Evolutionary conservation across 2,113 vertebrate genomes (phyloP).

Genomic region (Lucifuga dentata): DNA sequence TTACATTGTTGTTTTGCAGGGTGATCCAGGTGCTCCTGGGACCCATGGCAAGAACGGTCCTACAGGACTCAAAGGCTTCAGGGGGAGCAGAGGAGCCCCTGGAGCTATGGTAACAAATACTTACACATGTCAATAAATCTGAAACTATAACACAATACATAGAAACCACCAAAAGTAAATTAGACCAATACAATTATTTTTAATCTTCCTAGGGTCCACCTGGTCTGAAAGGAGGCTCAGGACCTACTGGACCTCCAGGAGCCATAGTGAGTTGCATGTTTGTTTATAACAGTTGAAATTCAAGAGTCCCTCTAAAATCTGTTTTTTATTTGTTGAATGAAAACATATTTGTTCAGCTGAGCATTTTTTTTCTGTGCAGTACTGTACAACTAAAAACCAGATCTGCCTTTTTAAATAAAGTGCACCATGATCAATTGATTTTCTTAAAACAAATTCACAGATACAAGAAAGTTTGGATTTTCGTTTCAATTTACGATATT

Average conservation of each 20-base stretch:
- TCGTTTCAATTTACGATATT: too few relatives aligned
- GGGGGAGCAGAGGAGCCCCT: slow-evolving; percentile 91
- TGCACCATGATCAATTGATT: too few relatives aligned
- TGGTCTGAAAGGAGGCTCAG: slow-evolving; percentile 94
- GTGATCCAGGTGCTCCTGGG: slow-evolving; percentile 91
- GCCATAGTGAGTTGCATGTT: slow-evolving; percentile 85
- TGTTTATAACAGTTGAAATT: neutral
- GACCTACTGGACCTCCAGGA: slow-evolving; percentile 89
- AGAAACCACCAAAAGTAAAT: neutral
- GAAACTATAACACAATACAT: neutral
- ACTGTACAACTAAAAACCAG: too few relatives aligned
- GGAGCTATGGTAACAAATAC: slow-evolving; percentile 87
- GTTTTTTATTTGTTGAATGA: too few relatives aligned
- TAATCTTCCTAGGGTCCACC: slow-evolving; percentile 85
- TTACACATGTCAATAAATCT: neutral
- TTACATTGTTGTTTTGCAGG: slow-evolving; percentile 77
- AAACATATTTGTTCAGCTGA: slow-evolving; percentile 1
- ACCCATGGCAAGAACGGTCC: slow-evolving; percentile 93
- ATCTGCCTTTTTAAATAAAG: too few relatives aligned
- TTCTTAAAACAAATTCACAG: too few relatives aligned
- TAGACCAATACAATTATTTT: too few relatives aligned
- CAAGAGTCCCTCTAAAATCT: neutral
- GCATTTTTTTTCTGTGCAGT: neutral
- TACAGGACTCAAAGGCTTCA: slow-evolving; percentile 91
- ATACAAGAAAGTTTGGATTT: too few relatives aligned